Evolutionary conservation across 2,888 invertebrate genomes (phyloP).

Genomic region (Tryphoninae sp.): DNA sequence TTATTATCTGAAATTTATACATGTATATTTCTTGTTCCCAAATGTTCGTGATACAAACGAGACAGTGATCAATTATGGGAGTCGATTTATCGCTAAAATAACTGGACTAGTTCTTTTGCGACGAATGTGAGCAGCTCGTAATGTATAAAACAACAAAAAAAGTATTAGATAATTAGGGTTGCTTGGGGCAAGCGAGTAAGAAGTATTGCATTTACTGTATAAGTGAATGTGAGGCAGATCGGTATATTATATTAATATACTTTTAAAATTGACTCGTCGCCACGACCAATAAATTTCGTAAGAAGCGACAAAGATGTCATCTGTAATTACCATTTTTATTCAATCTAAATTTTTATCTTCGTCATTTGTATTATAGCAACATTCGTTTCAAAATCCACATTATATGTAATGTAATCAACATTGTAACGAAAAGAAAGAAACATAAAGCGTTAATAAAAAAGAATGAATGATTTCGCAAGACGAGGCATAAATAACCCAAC

Average conservation of each 20-base stretch:
- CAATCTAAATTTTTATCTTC: constrained; percentile 80
- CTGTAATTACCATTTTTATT: constrained; percentile 80
- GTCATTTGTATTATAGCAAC: constrained; percentile 80
- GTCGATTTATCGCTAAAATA: constrained; percentile 53
- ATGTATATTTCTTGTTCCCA: background rate
- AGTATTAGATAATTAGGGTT: constrained; percentile 77
- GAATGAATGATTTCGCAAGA: constrained; percentile 61
- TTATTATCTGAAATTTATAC: constrained; percentile 70
- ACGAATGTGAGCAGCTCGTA: constrained; percentile 76
- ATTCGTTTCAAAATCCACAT: constrained; percentile 79
- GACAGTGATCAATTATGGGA: constrained; percentile 54
- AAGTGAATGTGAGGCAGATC: constrained; percentile 77
- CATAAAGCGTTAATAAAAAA: constrained; percentile 80
- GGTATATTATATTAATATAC: constrained; percentile 81
- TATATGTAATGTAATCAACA: constrained; percentile 81
- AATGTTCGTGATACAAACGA: constrained; percentile 67
- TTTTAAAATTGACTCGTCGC: constrained; percentile 78
- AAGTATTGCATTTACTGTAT: constrained; percentile 75
- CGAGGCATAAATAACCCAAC: constrained; percentile 1
- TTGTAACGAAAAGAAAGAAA: constrained; percentile 79
- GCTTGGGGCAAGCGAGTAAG: constrained; percentile 77
- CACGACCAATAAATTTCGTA: constrained; percentile 79
- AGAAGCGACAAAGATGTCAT: constrained; percentile 58
- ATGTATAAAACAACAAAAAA: constrained; percentile 74
- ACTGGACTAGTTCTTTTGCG: constrained; percentile 71